phyloP scores from a whole-genome alignment of 2,888 invertebrate species.

The Tridacna crocea region DNA sequence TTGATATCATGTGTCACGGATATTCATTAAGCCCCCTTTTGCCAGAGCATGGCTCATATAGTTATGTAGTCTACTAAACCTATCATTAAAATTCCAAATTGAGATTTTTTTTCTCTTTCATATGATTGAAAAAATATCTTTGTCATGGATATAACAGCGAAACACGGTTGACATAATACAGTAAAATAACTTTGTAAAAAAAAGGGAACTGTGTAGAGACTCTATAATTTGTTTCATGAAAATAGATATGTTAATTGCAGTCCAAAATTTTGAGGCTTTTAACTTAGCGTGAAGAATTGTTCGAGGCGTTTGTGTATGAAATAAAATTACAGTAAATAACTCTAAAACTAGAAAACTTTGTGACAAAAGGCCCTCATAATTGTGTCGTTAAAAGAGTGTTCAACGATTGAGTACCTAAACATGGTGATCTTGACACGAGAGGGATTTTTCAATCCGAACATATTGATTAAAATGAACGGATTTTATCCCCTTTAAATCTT shows the following conservation, averaged over 20 bases:
- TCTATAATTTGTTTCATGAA: constrained; percentile 1
- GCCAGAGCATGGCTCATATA: too few species aligned
- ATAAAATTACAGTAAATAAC: not conserved
- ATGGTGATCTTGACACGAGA: constrained; percentile 6
- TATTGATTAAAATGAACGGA: constrained; percentile 3
- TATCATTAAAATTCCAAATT: not conserved
- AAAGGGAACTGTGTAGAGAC: too few species aligned
- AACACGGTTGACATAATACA: too few species aligned
- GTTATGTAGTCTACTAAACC: too few species aligned
- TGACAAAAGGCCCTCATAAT: not conserved
- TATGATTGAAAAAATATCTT: too few species aligned
- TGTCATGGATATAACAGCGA: too few species aligned
- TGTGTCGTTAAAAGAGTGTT: not conserved
- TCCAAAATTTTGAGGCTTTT: not conserved
- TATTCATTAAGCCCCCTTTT: too few species aligned
- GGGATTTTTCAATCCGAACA: constrained; percentile 5
- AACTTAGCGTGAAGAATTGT: not conserved
- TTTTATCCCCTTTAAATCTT: too few species aligned
- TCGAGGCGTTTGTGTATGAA: not conserved
- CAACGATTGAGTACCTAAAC: not conserved
- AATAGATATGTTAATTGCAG: constrained; percentile 1
- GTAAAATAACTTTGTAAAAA: too few species aligned
- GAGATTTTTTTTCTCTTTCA: not conserved
- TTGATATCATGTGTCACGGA: too few species aligned
- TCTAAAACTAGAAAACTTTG: not conserved